These are phyloP conservation scores for Limonius californicus DNA, from an alignment of 1,140 invertebrate genomes.

Conservation along the genomic window DNA sequence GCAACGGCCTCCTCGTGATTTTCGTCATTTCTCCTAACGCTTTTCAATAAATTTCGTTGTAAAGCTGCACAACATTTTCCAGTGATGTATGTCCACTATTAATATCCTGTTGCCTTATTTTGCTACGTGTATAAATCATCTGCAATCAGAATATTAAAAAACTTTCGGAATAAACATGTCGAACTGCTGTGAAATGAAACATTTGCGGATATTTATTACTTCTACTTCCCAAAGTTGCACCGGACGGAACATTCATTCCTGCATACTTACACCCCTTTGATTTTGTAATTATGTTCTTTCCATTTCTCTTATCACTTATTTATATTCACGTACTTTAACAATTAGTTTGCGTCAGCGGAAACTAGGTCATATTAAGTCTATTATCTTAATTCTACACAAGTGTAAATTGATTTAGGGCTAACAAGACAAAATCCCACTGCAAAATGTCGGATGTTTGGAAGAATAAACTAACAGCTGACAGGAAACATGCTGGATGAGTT, in stretches of 20 bases:
- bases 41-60: neutral
- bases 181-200: neutral
- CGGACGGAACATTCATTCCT: neutral
- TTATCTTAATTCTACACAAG: too few relatives aligned
- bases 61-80: neutral
- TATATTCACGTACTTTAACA: too few relatives aligned
- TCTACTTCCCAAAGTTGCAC: neutral
- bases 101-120: conserved; percentile 5
- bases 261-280: neutral
- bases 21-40: too few relatives aligned
- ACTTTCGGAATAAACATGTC: conserved; percentile 11
- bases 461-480: conserved; percentile 6
- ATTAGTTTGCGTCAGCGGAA: too few relatives aligned
- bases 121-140: neutral
- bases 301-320: neutral
- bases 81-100: conserved; percentile 5
- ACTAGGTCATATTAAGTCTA: too few relatives aligned
- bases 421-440: neutral
- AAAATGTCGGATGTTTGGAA: neutral
- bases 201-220: conserved; percentile 1
- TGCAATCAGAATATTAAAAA: conserved; percentile 12
- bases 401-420: neutral
- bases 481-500: conserved; percentile 7
- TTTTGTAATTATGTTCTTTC: neutral
- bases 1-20: too few relatives aligned